phyloP scores from a whole-genome alignment of 2,888 invertebrate genomes.

The Hermaeophaga mercurialis region DNA sequence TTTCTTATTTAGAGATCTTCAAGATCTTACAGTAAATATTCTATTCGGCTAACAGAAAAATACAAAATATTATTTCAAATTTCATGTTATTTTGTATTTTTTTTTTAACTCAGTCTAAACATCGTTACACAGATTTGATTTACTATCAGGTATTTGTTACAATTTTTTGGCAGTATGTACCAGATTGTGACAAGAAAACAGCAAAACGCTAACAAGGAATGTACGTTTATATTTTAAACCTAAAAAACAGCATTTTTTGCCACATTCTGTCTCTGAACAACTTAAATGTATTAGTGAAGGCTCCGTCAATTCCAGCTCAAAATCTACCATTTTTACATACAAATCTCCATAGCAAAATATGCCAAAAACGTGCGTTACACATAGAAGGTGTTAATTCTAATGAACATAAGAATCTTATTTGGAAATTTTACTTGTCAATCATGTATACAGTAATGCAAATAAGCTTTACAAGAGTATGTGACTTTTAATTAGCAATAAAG shows the following conservation, averaged over 20 bases:
- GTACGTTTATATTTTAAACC: slow-evolving; percentile 15
- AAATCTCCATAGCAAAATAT: too few species aligned
- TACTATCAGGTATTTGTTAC: slow-evolving; percentile 28
- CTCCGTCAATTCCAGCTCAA: too few species aligned
- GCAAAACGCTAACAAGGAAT: slow-evolving; percentile 22
- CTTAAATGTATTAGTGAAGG: too few species aligned
- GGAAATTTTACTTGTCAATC: too few species aligned
- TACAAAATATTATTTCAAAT: not conserved
- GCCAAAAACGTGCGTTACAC: too few species aligned
- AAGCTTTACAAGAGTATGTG: too few species aligned
- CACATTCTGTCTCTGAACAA: slow-evolving; percentile 12
- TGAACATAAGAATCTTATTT: too few species aligned
- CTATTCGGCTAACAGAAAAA: slow-evolving; percentile 15
- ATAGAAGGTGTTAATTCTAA: too few species aligned
- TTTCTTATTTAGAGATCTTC: slow-evolving; percentile 29
- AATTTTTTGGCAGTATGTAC: slow-evolving; percentile 28
- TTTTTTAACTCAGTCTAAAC: slow-evolving; percentile 8
- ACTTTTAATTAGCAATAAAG: too few species aligned
- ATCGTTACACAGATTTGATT: slow-evolving; percentile 25
- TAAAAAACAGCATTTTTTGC: slow-evolving; percentile 9
- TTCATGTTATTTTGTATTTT: slow-evolving; percentile 1
- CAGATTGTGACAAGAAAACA: slow-evolving; percentile 26
- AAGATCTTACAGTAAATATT: slow-evolving; percentile 30
- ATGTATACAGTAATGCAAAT: too few species aligned
- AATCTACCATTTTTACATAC: too few species aligned